These are phyloP conservation scores for Stylophora pistillata DNA, from an alignment of 64 coral and sea anemone species.

Conservation along the genomic window DNA sequence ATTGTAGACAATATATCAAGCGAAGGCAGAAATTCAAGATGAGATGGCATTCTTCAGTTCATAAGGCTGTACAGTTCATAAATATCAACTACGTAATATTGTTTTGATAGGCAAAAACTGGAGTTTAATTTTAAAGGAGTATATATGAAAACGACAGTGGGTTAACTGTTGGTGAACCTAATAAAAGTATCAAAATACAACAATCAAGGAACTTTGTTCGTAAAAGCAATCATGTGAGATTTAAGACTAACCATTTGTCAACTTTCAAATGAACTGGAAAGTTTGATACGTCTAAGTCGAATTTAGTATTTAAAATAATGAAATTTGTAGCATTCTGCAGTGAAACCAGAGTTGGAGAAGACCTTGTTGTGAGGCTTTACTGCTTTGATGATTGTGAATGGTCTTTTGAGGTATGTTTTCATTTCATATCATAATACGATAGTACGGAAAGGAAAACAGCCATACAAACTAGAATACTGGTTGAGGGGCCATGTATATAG, in stretches of 20 bases:
- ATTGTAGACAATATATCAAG: too few species aligned
- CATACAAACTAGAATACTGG: too few species aligned
- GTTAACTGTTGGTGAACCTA: neutral
- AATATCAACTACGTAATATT: too few species aligned
- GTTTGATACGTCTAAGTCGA: neutral
- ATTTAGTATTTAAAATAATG: slow-evolving; percentile 31
- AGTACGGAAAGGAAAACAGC: too few species aligned
- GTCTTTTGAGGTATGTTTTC: slow-evolving; percentile 18
- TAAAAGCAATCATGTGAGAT: slow-evolving; percentile 44
- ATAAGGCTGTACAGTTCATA: too few species aligned
- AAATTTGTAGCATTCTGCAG: slow-evolving; percentile 35
- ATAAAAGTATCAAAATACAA: neutral
- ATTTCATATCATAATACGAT: too few species aligned
- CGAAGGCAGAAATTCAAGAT: too few species aligned
- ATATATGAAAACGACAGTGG: slow-evolving; percentile 1
- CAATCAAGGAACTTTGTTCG: neutral
- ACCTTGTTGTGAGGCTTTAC: slow-evolving; percentile 28
- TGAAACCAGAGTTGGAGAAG: slow-evolving; percentile 30
- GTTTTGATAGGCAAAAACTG: neutral
- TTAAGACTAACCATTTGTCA: neutral
- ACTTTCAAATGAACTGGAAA: slow-evolving; percentile 43
- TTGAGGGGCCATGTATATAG: too few species aligned
- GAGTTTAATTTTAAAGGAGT: slow-evolving; percentile 10
- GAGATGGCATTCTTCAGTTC: too few species aligned
- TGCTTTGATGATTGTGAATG: slow-evolving; percentile 46